Evolutionary conservation across 2,888 invertebrate species (phyloP).

Genomic region (Athalia rosae): DNA sequence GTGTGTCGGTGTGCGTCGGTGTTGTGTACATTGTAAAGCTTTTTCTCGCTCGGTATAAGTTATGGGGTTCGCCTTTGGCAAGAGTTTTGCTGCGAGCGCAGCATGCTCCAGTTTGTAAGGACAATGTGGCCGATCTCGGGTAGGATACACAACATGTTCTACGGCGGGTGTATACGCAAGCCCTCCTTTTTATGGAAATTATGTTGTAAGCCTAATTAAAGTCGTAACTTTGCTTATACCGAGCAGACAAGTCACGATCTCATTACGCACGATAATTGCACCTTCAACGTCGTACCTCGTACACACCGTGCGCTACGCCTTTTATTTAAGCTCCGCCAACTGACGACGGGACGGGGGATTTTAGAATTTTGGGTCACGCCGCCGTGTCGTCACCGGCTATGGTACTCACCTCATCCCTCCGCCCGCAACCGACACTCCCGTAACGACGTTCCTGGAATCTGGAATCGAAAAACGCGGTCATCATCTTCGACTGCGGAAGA

Average conservation of each 20-base stretch:
- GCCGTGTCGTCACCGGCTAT: conserved; percentile 3
- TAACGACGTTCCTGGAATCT: too few relatives aligned
- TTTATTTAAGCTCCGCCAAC: not conserved
- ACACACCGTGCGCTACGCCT: not conserved
- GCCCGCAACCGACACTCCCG: too few relatives aligned
- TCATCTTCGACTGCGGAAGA: too few relatives aligned
- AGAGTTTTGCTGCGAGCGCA: conserved; percentile 2
- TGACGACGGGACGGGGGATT: conserved; percentile 21
- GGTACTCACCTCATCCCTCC: not conserved
- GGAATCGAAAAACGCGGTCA: too few relatives aligned
- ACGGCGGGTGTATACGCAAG: not conserved
- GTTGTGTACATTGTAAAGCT: too few relatives aligned
- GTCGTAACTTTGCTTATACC: conserved; percentile 10
- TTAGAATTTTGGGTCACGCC: conserved; percentile 37
- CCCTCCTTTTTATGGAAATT: conserved; percentile 30
- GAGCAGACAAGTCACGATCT: conserved; percentile 37
- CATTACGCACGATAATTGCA: conserved; percentile 44
- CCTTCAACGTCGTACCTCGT: conserved; percentile 1
- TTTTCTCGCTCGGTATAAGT: not conserved
- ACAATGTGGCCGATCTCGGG: conserved; percentile 33
- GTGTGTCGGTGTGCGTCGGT: too few relatives aligned
- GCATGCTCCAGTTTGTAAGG: conserved; percentile 41
- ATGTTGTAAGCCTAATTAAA: conserved; percentile 43
- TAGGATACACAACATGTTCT: conserved; percentile 5
- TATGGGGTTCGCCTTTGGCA: conserved; percentile 18